Base-by-base conservation (phyloP, 2,888 invertebrate genomes). In the Chironomus riparius region DNA sequence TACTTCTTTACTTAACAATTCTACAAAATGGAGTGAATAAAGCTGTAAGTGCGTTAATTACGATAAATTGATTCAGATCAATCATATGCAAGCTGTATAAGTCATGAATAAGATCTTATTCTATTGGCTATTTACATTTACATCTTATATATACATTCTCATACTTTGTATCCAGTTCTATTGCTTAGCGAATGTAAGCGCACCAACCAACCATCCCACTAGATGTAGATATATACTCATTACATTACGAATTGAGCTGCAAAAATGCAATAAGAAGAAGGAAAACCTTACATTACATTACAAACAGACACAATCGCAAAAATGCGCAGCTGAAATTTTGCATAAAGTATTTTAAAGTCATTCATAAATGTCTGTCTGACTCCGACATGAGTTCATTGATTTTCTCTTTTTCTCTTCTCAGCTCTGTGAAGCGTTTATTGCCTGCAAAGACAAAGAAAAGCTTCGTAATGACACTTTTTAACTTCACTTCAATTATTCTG, bases 11-110 rank as follows among this genome's bases (percentile, higher is more conserved):
- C 38, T 38, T 38, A 22, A 5, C 38, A 38, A 38, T 38, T 38
- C 38, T 10, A 69, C 70, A 71, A 71, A 71, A 71, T 71, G 71
- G 71, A 71, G 71, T 24, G 56, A 15, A n/a, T 65, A 18, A 10
- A 21, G 10, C 65, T 65, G 65, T 18, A 65, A 21, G 65, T 65
- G 65, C 65, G 65, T 65, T 65, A 13, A 65, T 62, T 38, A 38
- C 38, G 10, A 38, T 28, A 28, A 28, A 28, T 28, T 28, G 5
- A 4, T 5, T 28, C 28, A 38, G 38, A 38, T 38, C 38, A 38
- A 38, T 38, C 38, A 38, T 38, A 38, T 10, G 5, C 28, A 28
- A 28, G 28, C 28, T 28, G 10, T 10, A 38, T 10, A 28, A 28
- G 28, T 38, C 10, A 38, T 38, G 38, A 38, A 38, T 38, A 7